These are phyloP conservation scores for Dexiosoma caninum DNA, from an alignment of 2,888 invertebrate genomes.

Conservation along the genomic window DNA sequence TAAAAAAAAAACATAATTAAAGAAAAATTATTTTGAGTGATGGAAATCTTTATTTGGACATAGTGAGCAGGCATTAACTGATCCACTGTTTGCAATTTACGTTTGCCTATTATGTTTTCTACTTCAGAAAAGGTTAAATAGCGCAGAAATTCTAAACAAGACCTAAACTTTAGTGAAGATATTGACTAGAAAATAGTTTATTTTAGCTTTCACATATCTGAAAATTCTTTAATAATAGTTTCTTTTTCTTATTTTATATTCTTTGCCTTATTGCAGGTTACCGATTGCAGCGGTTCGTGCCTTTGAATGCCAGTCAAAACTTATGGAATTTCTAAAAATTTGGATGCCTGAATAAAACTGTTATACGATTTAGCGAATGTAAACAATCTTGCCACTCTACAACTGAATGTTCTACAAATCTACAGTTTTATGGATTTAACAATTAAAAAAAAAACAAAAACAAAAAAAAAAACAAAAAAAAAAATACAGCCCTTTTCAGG, in stretches of 20 bases:
- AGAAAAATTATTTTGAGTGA: too few relatives aligned
- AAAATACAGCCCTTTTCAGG: conserved; percentile 74
- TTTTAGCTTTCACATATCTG: too few relatives aligned
- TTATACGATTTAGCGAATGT: conserved; percentile 16
- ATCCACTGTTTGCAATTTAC: too few relatives aligned
- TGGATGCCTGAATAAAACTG: conserved; percentile 47
- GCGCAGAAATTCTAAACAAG: too few relatives aligned
- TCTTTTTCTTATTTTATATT: neutral
- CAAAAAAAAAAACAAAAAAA: conserved; percentile 24
- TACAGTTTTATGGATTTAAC: conserved; percentile 31
- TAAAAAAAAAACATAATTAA: too few relatives aligned
- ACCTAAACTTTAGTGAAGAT: too few relatives aligned
- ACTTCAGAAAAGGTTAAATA: too few relatives aligned
- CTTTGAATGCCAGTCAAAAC: conserved; percentile 11
- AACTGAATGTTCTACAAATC: conserved; percentile 32
- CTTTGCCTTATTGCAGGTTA: conserved; percentile 32
- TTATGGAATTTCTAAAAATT: conserved; percentile 23
- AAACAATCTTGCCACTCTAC: conserved; percentile 52
- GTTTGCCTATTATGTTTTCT: too few relatives aligned
- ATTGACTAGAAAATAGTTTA: too few relatives aligned
- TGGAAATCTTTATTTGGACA: too few relatives aligned
- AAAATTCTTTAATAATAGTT: neutral
- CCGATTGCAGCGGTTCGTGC: neutral
- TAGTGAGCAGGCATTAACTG: too few relatives aligned
- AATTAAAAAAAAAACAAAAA: conserved; percentile 16